A percentile compares a stretch with the other conserved stretches of the same genome.
phyloP scores from a whole-genome alignment of 2,888 invertebrate species.

The Bombylius major region DNA sequence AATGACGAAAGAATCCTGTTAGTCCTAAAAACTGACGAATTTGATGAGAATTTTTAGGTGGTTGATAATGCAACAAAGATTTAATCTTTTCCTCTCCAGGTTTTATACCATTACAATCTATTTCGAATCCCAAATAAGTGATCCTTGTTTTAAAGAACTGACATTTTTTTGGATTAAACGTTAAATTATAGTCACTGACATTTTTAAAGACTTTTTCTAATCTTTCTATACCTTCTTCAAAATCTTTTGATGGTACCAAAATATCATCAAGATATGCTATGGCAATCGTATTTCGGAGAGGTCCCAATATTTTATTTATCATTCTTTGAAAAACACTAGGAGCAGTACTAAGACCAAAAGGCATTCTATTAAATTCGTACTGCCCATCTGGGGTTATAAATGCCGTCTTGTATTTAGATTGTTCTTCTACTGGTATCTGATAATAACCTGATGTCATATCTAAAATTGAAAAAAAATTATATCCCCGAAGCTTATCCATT shows the following conservation, averaged over 20 bases:
- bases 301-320: conserved; percentile 14
- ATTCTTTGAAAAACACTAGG: conserved; percentile 22
- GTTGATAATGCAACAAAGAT: conserved; percentile 13
- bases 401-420: neutral
- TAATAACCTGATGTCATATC: conserved; percentile 18
- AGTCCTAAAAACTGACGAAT: conserved; percentile 21
- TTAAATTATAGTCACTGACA: conserved; percentile 1
- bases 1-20: conserved; percentile 19
- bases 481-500: neutral
- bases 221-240: conserved; percentile 9
- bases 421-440: neutral
- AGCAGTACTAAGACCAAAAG: conserved; percentile 25
- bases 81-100: conserved; percentile 18
- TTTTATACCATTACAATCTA: conserved; percentile 15
- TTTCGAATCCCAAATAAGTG: conserved; percentile 17
- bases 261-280: conserved; percentile 19
- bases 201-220: neutral
- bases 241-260: conserved; percentile 10
- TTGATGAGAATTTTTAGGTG: conserved; percentile 16
- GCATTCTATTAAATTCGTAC: conserved; percentile 22
- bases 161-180: conserved; percentile 11
- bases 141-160: conserved; percentile 14
- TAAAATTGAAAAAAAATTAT: conserved; percentile 18
- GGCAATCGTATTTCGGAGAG: conserved; percentile 4
- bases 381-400: conserved; percentile 8